phyloP scores from a whole-genome alignment of 2,888 invertebrate genomes.

The Salpingus planirostris region DNA sequence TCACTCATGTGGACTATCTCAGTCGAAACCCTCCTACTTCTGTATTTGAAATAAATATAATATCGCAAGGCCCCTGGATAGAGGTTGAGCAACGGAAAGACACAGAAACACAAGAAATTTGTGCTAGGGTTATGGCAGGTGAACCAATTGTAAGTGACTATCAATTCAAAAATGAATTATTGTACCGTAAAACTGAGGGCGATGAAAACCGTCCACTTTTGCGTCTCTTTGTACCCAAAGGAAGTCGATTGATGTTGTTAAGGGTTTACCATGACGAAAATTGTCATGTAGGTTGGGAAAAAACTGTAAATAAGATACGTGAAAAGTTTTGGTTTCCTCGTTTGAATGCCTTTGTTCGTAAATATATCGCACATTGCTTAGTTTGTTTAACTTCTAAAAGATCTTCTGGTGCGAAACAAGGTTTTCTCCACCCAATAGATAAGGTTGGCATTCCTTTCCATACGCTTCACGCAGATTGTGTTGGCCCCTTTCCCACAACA shows the following conservation, averaged over 20 bases:
- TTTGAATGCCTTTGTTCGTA: too few species aligned
- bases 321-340: too few species aligned
- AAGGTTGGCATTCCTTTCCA: too few species aligned
- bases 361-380: too few species aligned
- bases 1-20: conserved; percentile 9
- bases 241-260: not conserved
- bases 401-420: too few species aligned
- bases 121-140: too few species aligned
- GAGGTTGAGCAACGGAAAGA: not conserved
- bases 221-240: not conserved
- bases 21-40: conserved; percentile 9
- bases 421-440: too few species aligned
- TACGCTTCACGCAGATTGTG: too few species aligned
- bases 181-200: too few species aligned
- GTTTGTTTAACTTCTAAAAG: too few species aligned
- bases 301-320: too few species aligned
- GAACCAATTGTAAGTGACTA: not conserved
- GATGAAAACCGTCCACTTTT: not conserved
- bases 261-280: not conserved
- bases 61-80: not conserved
- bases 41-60: conserved; percentile 1
- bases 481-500: too few species aligned
- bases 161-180: not conserved
- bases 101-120: conserved; percentile 1
- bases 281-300: not conserved